Evolutionary conservation across 2,113 vertebrate genomes (phyloP).

Genomic region (Pelecanoides urinatrix): DNA sequence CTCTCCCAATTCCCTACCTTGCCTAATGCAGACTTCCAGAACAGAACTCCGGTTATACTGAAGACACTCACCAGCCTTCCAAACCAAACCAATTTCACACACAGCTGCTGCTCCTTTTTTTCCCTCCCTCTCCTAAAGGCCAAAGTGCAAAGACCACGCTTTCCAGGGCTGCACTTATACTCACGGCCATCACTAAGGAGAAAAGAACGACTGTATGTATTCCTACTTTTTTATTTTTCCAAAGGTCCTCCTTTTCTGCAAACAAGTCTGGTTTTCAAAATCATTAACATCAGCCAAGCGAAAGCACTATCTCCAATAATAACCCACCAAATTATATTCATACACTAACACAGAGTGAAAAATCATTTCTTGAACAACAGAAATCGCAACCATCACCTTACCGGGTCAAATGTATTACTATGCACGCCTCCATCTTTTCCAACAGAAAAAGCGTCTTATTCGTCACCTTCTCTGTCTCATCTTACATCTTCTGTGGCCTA

Average conservation of each 20-base stretch:
- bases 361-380: background rate
- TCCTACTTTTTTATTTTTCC: background rate
- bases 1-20: background rate
- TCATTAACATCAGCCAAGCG: background rate
- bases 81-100: background rate
- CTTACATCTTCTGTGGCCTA: background rate
- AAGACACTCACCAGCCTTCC: background rate
- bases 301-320: background rate
- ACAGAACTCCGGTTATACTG: background rate
- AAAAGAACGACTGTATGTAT: background rate
- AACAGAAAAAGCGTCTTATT: background rate
- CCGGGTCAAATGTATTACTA: background rate
- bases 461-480: background rate
- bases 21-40: background rate
- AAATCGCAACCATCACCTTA: background rate
- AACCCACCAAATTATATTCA: background rate
- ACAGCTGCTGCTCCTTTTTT: background rate
- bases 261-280: background rate
- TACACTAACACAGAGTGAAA: background rate
- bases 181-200: background rate
- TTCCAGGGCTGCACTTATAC: background rate
- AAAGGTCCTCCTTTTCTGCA: background rate
- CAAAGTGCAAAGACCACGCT: background rate
- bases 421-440: background rate
- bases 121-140: rapidly evolving